Base-by-base conservation (phyloP, 2,888 invertebrate species). In the Epirrhoe tristata region DNA sequence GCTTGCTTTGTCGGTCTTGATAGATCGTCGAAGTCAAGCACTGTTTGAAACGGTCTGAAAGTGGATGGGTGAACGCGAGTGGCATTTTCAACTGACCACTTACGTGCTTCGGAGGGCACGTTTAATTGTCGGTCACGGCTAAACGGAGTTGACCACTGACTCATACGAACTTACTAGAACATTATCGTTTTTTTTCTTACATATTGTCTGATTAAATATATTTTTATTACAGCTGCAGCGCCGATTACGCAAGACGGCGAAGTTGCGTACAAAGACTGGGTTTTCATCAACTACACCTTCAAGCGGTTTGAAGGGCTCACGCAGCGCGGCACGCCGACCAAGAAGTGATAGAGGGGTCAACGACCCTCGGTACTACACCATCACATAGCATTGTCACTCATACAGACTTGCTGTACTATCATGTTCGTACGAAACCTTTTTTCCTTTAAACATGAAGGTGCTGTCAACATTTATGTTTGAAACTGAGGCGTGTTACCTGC, bases 261-360 rank as follows among this genome's bases (percentile, higher is more conserved):
- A 91, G 96, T 96, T 74, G 97, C 97, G 81, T 97, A 98, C 92
- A 99, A 99, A 94, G 99, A 99, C 95, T 99, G 99, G 98, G 99
- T 99, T 78, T 99, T 99, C 93, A 99, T 99, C 87, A 99, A 99
- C 94, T 99, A 99, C 94, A 99, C 99, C 71, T 99, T 99, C 95
- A 99, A 99, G 91, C 95, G 99, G 78, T 99, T 99, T 93, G 99
- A 99, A 93, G 99, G 98, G 34, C 95, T 99, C 74, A 98, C 98
- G 59, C 98, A 98, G 88, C 95, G 98, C 80, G 98, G 97, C 73
- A 96, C 96, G 69, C 96, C 96, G 56, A 96, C 96, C 79, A 97
- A 97, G 91, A 97, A 97, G 94, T 97, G 88, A 90, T 16, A 55
- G 17, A 3, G 12, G 0, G 10, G 17, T 8, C 17, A 12, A 1